Evolutionary conservation across 2,797 vertebrate genomes (phyloP).

Genomic region (Heteromormyrus szaboi): DNA sequence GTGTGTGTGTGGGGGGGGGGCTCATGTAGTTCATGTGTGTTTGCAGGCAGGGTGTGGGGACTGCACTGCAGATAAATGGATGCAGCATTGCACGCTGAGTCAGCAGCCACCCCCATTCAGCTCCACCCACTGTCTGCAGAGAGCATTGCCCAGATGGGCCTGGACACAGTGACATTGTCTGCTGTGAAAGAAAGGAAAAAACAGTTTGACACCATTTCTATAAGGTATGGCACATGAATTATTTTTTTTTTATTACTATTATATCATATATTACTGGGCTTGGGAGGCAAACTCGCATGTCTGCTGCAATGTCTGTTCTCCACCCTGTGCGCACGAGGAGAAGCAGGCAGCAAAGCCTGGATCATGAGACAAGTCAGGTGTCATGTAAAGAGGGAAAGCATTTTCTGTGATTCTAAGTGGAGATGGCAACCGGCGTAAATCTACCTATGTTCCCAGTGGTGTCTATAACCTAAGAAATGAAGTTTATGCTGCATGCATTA

Average conservation of each 20-base stretch:
- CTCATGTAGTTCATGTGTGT: slow-evolving; percentile 31
- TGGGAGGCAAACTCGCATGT: not conserved
- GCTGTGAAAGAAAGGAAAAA: not conserved
- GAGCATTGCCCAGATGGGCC: not conserved
- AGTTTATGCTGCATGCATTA: not conserved
- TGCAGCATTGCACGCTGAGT: slow-evolving; percentile 70
- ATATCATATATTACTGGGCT: not conserved
- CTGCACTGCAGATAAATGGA: slow-evolving; percentile 77
- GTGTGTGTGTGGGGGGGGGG: slow-evolving; percentile 23
- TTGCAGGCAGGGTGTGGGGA: slow-evolving; percentile 48
- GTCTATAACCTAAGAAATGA: not conserved
- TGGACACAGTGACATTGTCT: slow-evolving; percentile 13
- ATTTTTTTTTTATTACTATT: not conserved
- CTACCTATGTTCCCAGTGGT: not conserved
- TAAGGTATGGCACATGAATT: not conserved
- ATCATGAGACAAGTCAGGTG: not conserved
- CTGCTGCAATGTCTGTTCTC: not conserved
- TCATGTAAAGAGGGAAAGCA: not conserved
- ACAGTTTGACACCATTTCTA: not conserved
- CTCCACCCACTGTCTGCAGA: slow-evolving; percentile 51
- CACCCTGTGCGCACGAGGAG: not conserved
- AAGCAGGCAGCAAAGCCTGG: not conserved
- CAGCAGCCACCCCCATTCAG: slow-evolving; percentile 68
- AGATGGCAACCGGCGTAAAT: not conserved
- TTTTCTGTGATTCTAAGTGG: not conserved